Evolutionary conservation across 2,888 invertebrate genomes (phyloP).

Genomic region (Camptogramma bilineatum): DNA sequence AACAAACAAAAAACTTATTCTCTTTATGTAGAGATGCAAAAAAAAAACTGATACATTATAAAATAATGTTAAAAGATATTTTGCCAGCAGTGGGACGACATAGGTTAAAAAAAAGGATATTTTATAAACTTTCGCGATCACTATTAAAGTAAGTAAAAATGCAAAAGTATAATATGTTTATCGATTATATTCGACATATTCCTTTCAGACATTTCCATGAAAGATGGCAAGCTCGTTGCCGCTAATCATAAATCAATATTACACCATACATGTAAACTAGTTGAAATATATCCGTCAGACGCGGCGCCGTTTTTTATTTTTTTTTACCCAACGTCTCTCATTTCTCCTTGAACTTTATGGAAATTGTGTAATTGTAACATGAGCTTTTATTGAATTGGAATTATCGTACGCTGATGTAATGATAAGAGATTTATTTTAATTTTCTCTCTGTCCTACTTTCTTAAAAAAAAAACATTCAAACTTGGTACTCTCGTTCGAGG

Average conservation of each 20-base stretch:
- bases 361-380: conserved; percentile 37
- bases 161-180: background rate
- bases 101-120: too few relatives aligned
- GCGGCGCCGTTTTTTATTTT: conserved; percentile 3
- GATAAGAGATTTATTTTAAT: conserved; percentile 17
- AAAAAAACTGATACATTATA: too few relatives aligned
- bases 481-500: background rate
- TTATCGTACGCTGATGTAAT: conserved; percentile 15
- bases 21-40: too few relatives aligned
- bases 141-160: background rate
- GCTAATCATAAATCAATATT: background rate
- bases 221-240: background rate
- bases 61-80: too few relatives aligned
- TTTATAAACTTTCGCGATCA: too few relatives aligned
- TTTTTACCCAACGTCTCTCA: conserved; percentile 8
- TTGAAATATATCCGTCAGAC: background rate
- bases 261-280: background rate
- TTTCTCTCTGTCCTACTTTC: conserved; percentile 10
- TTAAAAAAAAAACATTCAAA: background rate
- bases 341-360: conserved; percentile 50
- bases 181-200: background rate
- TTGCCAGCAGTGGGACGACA: too few relatives aligned
- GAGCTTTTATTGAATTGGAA: conserved; percentile 25
- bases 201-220: background rate
- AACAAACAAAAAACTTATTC: too few relatives aligned